Evolutionary conservation across 2,797 vertebrate genomes (phyloP).

Genomic region (Danio aesculapii): DNA sequence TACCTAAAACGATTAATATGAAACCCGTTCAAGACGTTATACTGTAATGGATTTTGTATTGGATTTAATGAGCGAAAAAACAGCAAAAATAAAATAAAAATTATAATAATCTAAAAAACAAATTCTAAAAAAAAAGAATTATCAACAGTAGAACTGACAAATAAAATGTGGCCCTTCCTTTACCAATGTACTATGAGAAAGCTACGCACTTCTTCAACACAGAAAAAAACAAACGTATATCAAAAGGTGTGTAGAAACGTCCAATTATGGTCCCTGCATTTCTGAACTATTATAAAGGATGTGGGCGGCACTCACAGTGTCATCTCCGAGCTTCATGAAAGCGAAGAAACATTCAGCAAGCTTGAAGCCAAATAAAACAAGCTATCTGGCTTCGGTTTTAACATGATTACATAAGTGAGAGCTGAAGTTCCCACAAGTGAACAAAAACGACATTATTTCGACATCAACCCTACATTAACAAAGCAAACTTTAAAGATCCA

Average conservation of each 20-base stretch:
- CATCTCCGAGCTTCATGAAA: neutral
- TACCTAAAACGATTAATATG: no score
- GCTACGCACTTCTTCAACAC: neutral
- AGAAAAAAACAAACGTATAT: neutral
- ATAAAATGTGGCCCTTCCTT: neutral
- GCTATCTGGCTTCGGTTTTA: neutral
- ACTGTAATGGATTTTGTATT: no score
- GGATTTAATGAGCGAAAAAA: no score
- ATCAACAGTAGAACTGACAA: no score
- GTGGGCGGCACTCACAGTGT: conserved; percentile 1
- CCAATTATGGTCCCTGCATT: neutral
- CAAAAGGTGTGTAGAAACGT: neutral
- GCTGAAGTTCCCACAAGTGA: conserved; percentile 1
- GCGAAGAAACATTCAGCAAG: neutral
- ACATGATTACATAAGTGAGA: neutral
- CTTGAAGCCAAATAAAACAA: conserved; percentile 26
- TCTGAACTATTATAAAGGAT: neutral
- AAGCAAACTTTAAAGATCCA: conserved; percentile 5
- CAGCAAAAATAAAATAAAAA: no score
- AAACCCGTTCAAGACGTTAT: no score
- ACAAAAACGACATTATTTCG: neutral
- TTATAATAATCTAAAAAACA: no score
- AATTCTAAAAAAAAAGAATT: no score
- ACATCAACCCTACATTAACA: conserved; percentile 15
- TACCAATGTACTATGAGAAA: neutral